Base-by-base conservation (phyloP, 1,140 invertebrate species). In the Spodoptera litura region DNA sequence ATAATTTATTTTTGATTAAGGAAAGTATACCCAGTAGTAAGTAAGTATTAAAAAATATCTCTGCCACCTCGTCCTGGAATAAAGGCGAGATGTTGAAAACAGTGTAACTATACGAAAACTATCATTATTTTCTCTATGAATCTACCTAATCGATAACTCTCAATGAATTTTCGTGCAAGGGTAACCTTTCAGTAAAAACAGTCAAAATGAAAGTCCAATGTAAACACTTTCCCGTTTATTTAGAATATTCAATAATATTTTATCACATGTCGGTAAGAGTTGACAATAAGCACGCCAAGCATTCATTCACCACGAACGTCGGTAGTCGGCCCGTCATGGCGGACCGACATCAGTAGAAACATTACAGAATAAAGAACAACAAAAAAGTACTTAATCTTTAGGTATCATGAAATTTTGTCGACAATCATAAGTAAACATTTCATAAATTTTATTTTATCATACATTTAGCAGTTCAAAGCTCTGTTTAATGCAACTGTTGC, bases 181-280 rank as follows among this genome's bases (percentile, higher is more conserved):
- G 61, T 38, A 20, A 20, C 20, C 20, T 20, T 20, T 20, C 20
- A 20, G 20, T 0, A 20, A 20, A 20, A 20, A 20, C 20, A 27
- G 25, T 25, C 6, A 44, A 85, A 90, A 90, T 87, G 79, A 91
- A 91, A 88, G 44, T 83, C 76, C 27, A 61, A 61, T 51, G 71
- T 82, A 76, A 92, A 93, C 88, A 91, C 87, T 91, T 91, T 89
- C 84, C 85, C 85, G 81, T 93, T 93, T 93, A 93, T 93, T 91
- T 89, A 89, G 89, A 89, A 89, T 91, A 89, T 89, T 85, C 87
- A 88, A 89, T 91, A 89, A 81, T 89, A 88, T 87, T 70, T 88
- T 93, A 93, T 93, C 91, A 93, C 91, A 92, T 91, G 87, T 91
- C 88, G 87, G 89, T 92, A 91, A 86, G 85, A 90, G 87, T 89